These are phyloP conservation scores for Acanthosoma haemorrhoidale DNA, from an alignment of 2,888 invertebrate species.

Conservation along the genomic window DNA sequence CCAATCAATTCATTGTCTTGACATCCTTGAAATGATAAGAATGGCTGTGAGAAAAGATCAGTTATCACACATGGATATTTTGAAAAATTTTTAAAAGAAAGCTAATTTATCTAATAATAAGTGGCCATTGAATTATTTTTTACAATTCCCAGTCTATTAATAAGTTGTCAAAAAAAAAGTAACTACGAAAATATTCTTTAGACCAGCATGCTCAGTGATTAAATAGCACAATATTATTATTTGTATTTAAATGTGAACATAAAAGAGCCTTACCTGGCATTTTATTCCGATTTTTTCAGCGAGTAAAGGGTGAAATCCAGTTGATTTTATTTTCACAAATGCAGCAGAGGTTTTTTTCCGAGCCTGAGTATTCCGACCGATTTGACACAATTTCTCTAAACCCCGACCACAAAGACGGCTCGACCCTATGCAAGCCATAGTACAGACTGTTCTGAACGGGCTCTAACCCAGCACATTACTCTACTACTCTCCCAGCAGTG, in stretches of 20 bases:
- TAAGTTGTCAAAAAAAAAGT: too few species aligned
- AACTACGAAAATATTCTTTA: too few species aligned
- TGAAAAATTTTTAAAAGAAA: too few species aligned
- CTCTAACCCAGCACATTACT: slow-evolving; percentile 35
- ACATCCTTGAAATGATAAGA: slow-evolving; percentile 14
- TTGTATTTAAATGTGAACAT: too few species aligned
- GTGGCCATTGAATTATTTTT: too few species aligned
- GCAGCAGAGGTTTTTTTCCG: slow-evolving; percentile 60
- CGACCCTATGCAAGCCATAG: slow-evolving; percentile 79
- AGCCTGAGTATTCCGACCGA: slow-evolving; percentile 60
- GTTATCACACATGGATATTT: too few species aligned
- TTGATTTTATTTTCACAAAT: slow-evolving; percentile 58
- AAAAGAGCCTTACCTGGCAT: slow-evolving; percentile 31
- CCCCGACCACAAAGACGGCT: slow-evolving; percentile 75
- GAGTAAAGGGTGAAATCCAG: slow-evolving; percentile 26
- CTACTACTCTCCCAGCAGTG: slow-evolving; percentile 18
- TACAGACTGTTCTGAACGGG: slow-evolving; percentile 63
- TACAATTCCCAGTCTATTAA: too few species aligned
- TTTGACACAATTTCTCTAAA: slow-evolving; percentile 75
- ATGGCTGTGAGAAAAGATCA: not conserved
- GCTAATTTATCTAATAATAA: too few species aligned
- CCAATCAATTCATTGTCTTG: not conserved
- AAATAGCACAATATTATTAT: too few species aligned
- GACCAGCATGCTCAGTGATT: too few species aligned
- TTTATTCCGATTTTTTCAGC: slow-evolving; percentile 24